Base-by-base conservation (phyloP, 2,888 invertebrate genomes). In the Sisyra nigra region DNA sequence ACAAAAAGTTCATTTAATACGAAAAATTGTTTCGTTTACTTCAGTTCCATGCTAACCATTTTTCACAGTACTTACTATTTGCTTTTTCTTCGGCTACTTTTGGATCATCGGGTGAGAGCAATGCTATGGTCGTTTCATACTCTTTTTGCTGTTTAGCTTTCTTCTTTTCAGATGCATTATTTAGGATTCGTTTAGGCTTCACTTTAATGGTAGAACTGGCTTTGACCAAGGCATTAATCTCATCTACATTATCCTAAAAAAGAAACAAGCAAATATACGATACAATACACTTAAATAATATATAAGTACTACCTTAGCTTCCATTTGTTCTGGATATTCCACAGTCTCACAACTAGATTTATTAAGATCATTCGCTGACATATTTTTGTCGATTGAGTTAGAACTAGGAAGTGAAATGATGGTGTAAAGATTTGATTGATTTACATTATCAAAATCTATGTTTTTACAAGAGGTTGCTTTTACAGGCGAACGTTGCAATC, bases 171-270 rank as follows among this genome's bases (percentile, higher is more conserved):
- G 58, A 54, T 15, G 55, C 56, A 24, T 60, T 55, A 7, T 53
- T 50, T 55, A 24, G 48, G 43, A 18, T 44, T 48, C 45, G 45
- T 46, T 45, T 44, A 31, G 42, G 44, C 44, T 48, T 46, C 43
- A 48, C 61, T 52, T 65, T 68, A 32, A 68, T 62, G 14, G 67
- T 68, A 1, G 66, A 65, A 53, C 68, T 68, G 10, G 73, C 72
- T 40, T 67, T 58, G 69, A 74, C 69, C 42, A 74, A 56, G 37
- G 69, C 68, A 45, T 69, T 71, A 41, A 74, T 66, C 55, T 72
- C 72, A 43, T 69, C 69, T 50, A 68, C 65, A 53, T 72, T 72
- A 52, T 72, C 72, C 66, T 68, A 44, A 38, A 53, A 46, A 46
- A 39, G 45, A 17, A n/a, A 9, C 33, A 19, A 34, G 7, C 7